These are phyloP conservation scores for Rhynchophorus ferrugineus DNA, from an alignment of 1,140 invertebrate species.

Conservation along the genomic window DNA sequence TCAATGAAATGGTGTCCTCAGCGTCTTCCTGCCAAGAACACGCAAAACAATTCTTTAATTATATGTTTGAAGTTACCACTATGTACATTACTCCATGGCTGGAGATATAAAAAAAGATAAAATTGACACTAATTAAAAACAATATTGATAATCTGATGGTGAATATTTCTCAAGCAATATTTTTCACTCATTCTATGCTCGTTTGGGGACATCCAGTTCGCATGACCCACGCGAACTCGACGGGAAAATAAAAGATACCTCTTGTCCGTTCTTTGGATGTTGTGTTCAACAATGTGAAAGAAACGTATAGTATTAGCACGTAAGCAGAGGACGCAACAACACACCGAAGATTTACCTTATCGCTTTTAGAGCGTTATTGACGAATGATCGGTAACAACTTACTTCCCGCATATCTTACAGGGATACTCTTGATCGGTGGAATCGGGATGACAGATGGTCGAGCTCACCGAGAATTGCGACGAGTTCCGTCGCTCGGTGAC, in stretches of 20 bases:
- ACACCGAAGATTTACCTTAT: slow-evolving; percentile 41
- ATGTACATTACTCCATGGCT: too few species aligned
- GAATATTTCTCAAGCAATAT: too few species aligned
- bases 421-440: slow-evolving; percentile 58
- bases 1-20: too few species aligned
- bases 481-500: slow-evolving; percentile 32
- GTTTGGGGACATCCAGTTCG: too few species aligned
- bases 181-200: too few species aligned
- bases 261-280: slow-evolving; percentile 38
- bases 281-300: slow-evolving; percentile 25
- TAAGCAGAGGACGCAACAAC: slow-evolving; percentile 38
- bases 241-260: slow-evolving; percentile 31
- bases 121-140: too few species aligned
- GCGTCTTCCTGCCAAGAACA: too few species aligned
- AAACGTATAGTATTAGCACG: slow-evolving; percentile 36
- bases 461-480: slow-evolving; percentile 15
- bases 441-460: slow-evolving; percentile 34
- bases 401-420: slow-evolving; percentile 97
- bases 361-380: slow-evolving; percentile 26
- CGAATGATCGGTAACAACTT: slow-evolving; percentile 57
- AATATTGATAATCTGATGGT: too few species aligned
- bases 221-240: slow-evolving; percentile 8
- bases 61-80: too few species aligned
- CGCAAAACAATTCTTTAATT: too few species aligned
- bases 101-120: too few species aligned